Base-by-base conservation (phyloP, 2,113 vertebrate genomes). In the Oncorhynchus masou region DNA sequence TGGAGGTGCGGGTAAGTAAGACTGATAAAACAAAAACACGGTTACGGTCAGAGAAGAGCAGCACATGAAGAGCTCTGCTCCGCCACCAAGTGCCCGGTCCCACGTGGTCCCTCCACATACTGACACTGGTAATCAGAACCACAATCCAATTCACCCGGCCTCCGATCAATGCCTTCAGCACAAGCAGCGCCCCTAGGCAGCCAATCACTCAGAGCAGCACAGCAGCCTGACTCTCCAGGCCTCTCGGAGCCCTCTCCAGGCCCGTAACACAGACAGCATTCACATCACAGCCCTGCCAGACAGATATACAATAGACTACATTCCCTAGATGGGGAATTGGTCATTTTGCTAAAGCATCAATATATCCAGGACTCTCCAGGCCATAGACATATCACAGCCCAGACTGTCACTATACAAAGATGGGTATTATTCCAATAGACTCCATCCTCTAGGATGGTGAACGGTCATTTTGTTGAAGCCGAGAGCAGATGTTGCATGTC, bases 81-180 rank as follows among this genome's bases (percentile, higher is more conserved):
- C 24, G 24, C 25, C 12, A 25, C 64, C 11, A 15, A 54, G 51
- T 5, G 16, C 51, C 5, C 51, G 15, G 15, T 16, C 12, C 51
- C 51, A 54, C 6, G 25, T 29, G 64, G 13, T n/a, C 62, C 25
- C 12, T 25, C 64, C 49, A 8, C 88, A 90, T 74, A 27, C 90
- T 84, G 90, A 90, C 89, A 89, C 86, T 85, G 84, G 86, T 90
- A 91, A 93, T 92, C 87, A 91, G 86, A 85, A 75, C 83, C 73
- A 82, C 90, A 87, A 91, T 90, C 89, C 89, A 92, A 91, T 91
- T 91, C 88, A 78, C 81, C 51, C 15, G 19, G 15, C 12, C 59
- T 74, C 79, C 88, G 85, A 91, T 93, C 92, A 88, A 92, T 91
- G 91, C 83, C 84, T 86, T 77, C 85, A 78, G 89, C 86, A 84